Evolutionary conservation across 1,140 invertebrate species (phyloP).

Genomic region (Aradophagus sp.): DNA sequence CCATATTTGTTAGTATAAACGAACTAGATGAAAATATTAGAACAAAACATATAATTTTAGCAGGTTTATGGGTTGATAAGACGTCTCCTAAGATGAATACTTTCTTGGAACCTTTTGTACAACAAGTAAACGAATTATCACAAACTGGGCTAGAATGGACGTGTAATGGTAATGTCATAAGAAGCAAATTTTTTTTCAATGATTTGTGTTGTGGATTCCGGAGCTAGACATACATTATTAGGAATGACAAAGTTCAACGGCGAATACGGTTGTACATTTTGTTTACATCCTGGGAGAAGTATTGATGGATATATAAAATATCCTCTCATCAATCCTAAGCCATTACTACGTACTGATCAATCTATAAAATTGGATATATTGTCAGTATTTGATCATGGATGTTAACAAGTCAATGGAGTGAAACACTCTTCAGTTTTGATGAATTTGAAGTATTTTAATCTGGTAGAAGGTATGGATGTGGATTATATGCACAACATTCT

Average conservation of each 20-base stretch:
- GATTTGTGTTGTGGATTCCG: constrained; percentile 6
- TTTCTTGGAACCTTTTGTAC: constrained; percentile 4
- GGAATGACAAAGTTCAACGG: constrained; percentile 15
- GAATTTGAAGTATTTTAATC: constrained; percentile 12
- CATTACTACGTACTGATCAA: constrained; percentile 10
- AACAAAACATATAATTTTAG: constrained; percentile 7
- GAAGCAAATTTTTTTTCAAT: constrained; percentile 7
- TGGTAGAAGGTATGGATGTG: constrained; percentile 7
- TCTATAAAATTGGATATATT: constrained; percentile 5
- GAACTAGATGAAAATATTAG: constrained; percentile 7
- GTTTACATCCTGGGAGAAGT: background rate
- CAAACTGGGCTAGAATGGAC: constrained; percentile 1
- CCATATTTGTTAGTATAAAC: constrained; percentile 15
- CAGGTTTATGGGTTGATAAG: constrained; percentile 16
- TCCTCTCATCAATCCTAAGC: background rate
- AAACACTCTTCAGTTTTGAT: constrained; percentile 6
- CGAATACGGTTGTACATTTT: constrained; percentile 13
- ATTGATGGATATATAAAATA: constrained; percentile 9
- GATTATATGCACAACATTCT: constrained; percentile 12
- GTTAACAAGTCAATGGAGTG: constrained; percentile 1
- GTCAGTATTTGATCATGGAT: background rate
- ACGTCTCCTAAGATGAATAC: constrained; percentile 5
- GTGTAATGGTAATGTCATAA: background rate
- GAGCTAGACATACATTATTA: constrained; percentile 2
- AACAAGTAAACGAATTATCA: constrained; percentile 8